phyloP scores from a whole-genome alignment of 2,888 invertebrate genomes.

The Branchipolynoe longqiensis region DNA sequence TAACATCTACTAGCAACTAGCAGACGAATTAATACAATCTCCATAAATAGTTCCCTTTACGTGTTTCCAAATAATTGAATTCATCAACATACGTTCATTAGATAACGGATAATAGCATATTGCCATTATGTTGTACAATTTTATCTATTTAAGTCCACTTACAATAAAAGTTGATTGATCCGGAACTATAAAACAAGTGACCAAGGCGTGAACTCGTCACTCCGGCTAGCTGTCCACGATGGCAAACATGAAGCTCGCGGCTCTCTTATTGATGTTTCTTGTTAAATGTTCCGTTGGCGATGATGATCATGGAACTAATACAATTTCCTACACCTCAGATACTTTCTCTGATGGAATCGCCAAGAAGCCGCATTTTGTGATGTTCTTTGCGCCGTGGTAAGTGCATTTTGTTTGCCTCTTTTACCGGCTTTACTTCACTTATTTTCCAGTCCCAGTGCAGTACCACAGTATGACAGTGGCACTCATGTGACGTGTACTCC shows the following conservation, averaged over 20 bases:
- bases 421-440: no score
- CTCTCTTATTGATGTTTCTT: constrained; percentile 36
- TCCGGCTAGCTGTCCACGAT: constrained; percentile 31
- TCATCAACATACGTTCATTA: not conserved
- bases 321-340: constrained; percentile 68
- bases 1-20: no score
- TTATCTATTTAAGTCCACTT: not conserved
- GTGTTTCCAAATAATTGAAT: not conserved
- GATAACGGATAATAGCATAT: not conserved
- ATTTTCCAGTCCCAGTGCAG: no score
- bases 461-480: no score
- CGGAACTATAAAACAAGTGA: constrained; percentile 48
- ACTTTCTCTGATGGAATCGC: constrained; percentile 69
- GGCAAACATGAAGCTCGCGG: constrained; percentile 34
- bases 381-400: constrained; percentile 80
- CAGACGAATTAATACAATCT: constrained; percentile 39
- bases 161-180: not conserved
- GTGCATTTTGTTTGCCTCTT: no score
- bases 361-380: constrained; percentile 75
- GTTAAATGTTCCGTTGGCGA: constrained; percentile 46
- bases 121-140: not conserved
- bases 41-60: not conserved
- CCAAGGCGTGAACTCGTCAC: not conserved
- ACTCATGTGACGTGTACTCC: no score
- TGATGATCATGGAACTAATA: constrained; percentile 71